phyloP scores from a whole-genome alignment of 1,140 invertebrate genomes.

The Drosophila gunungcola region DNA sequence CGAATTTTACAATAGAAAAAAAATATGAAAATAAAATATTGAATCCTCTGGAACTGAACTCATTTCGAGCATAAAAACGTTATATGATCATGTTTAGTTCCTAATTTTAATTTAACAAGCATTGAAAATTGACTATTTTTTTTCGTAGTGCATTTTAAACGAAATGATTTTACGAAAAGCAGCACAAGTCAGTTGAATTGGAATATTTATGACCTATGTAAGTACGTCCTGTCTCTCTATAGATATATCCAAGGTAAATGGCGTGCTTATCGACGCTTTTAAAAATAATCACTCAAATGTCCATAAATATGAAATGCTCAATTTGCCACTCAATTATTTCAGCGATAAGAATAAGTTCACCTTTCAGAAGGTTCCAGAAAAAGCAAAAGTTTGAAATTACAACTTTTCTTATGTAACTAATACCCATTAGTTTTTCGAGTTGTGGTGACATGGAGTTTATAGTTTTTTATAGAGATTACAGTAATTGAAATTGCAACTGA shows the following conservation, averaged over 20 bases:
- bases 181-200: not conserved
- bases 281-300: constrained; percentile 6
- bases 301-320: constrained; percentile 9
- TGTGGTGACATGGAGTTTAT: no score
- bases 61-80: no score
- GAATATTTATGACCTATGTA: not conserved
- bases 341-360: not conserved
- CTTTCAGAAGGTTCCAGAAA: not conserved
- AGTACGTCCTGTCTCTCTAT: not conserved
- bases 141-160: not conserved
- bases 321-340: constrained; percentile 17
- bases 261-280: not conserved
- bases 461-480: no score
- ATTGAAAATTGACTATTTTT: not conserved
- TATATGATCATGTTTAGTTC: no score
- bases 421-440: no score
- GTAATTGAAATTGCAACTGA: no score
- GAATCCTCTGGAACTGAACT: no score
- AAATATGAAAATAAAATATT: no score
- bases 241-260: constrained; percentile 1
- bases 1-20: no score
- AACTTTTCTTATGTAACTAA: no score
- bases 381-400: no score
- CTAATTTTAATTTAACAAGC: no score
- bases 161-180: not conserved